Evolutionary conservation across 2,888 invertebrate species (phyloP).

Genomic region (Campoplex capitator): DNA sequence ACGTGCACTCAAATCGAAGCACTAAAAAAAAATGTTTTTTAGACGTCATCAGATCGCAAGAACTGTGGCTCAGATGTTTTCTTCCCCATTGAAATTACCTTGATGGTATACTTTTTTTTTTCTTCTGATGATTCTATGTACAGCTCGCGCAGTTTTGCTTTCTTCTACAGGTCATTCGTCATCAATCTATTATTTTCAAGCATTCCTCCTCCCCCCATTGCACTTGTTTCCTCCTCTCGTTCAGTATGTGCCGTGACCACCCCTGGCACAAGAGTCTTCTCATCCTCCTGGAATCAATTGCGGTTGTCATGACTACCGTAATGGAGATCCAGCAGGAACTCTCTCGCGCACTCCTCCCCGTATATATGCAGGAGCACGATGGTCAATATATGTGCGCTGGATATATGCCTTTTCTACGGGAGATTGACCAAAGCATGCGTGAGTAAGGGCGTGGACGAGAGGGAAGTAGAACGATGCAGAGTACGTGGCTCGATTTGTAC

Average conservation of each 20-base stretch:
- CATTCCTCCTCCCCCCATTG: background rate
- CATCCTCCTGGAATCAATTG: conserved; percentile 83
- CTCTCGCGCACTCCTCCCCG: conserved; percentile 67
- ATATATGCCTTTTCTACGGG: conserved; percentile 79
- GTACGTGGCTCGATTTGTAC: conserved; percentile 71
- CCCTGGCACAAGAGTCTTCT: conserved; percentile 67
- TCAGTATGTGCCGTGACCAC: conserved; percentile 9
- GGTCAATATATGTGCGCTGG: conserved; percentile 27
- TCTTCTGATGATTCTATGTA: background rate
- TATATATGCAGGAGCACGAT: conserved; percentile 31
- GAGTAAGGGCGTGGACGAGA: conserved; percentile 43
- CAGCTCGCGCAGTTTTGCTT: background rate
- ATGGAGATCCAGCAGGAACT: conserved; percentile 81
- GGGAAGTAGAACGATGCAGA: conserved; percentile 54
- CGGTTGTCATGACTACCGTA: conserved; percentile 84
- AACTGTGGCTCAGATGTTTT: background rate
- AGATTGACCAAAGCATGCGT: conserved; percentile 78
- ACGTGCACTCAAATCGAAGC: background rate
- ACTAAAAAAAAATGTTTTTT: background rate
- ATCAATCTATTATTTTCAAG: conserved; percentile 6
- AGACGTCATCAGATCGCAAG: background rate
- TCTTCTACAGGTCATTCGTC: background rate
- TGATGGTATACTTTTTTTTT: background rate
- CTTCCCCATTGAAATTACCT: background rate
- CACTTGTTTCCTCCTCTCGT: conserved; percentile 16